phyloP scores from a whole-genome alignment of 2,113 vertebrate species.

The Gymnorhina tibicen region DNA sequence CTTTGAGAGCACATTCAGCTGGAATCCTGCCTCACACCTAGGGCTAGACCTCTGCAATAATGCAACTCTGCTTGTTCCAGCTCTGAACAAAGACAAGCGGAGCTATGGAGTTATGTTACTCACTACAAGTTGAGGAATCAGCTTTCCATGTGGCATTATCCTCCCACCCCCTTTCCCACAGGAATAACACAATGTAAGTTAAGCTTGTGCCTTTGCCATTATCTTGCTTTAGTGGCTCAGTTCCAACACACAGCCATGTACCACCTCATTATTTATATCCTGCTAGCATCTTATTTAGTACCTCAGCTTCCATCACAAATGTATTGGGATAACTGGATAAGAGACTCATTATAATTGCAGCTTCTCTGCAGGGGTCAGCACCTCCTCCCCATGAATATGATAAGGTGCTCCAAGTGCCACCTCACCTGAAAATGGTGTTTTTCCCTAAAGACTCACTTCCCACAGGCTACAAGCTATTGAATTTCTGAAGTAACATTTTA shows the following conservation, averaged over 20 bases:
- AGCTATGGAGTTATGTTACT: background rate
- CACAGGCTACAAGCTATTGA: background rate
- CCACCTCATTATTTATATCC: slow-evolving; percentile 47
- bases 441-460: slow-evolving; percentile 9
- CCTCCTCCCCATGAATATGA: background rate
- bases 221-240: slow-evolving; percentile 8
- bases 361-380: slow-evolving; percentile 16
- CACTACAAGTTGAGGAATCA: slow-evolving; percentile 5
- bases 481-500: slow-evolving; percentile 38
- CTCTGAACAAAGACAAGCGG: slow-evolving; percentile 22
- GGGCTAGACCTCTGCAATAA: slow-evolving; percentile 36
- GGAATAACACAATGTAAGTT: background rate
- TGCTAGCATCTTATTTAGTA: slow-evolving; percentile 20
- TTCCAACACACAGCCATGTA: background rate
- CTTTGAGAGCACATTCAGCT: slow-evolving; percentile 8
- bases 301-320: slow-evolving; percentile 12
- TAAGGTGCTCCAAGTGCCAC: background rate
- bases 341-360: background rate
- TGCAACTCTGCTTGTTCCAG: background rate
- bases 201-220: slow-evolving; percentile 28
- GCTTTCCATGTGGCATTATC: slow-evolving; percentile 21
- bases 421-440: slow-evolving; percentile 10
- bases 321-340: background rate
- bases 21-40: background rate
- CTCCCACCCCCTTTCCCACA: slow-evolving; percentile 8